Conservation (phyloP, 1,140 invertebrate species). For the Bombus superbus region DNA sequence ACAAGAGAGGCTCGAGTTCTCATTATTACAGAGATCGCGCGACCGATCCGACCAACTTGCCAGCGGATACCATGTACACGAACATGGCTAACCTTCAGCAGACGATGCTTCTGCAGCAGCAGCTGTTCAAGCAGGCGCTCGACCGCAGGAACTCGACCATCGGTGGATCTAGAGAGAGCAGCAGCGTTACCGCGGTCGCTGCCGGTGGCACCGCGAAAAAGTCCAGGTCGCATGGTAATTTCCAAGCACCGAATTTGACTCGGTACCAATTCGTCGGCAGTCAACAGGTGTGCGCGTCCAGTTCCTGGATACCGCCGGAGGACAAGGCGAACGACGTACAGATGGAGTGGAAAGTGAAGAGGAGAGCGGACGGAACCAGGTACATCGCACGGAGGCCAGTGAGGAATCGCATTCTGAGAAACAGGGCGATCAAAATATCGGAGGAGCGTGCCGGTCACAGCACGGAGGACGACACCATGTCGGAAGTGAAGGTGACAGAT, state of each 20-base stretch:
- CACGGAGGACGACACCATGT: conserved; percentile 92
- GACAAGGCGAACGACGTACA: conserved; percentile 78
- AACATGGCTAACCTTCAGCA: conserved; percentile 89
- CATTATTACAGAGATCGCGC: conserved; percentile 66
- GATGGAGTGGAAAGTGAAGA: conserved; percentile 93
- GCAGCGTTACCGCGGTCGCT: neutral
- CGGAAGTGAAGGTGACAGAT: conserved; percentile 87
- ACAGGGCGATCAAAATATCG: conserved; percentile 87
- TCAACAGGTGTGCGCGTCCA: conserved; percentile 81
- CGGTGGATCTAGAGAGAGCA: conserved; percentile 40
- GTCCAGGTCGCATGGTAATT: conserved; percentile 76
- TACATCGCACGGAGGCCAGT: conserved; percentile 91
- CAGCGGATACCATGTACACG: conserved; percentile 88
- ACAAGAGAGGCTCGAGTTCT: conserved; percentile 66
- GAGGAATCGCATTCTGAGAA: conserved; percentile 87
- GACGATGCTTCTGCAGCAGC: conserved; percentile 89
- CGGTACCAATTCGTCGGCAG: conserved; percentile 86
- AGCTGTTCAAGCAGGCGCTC: conserved; percentile 86
- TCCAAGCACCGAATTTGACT: conserved; percentile 84
- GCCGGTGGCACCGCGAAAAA: conserved; percentile 68
- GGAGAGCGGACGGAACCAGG: conserved; percentile 89
- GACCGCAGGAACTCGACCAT: conserved; percentile 77
- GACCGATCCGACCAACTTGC: conserved; percentile 52
- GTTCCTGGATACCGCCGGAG: conserved; percentile 73
- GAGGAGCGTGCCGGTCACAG: conserved; percentile 89